Evolutionary conservation across 1,140 invertebrate species (phyloP), one percentile per base, ranked within the genome.

Genomic region (Pogonus chalceus): DNA sequence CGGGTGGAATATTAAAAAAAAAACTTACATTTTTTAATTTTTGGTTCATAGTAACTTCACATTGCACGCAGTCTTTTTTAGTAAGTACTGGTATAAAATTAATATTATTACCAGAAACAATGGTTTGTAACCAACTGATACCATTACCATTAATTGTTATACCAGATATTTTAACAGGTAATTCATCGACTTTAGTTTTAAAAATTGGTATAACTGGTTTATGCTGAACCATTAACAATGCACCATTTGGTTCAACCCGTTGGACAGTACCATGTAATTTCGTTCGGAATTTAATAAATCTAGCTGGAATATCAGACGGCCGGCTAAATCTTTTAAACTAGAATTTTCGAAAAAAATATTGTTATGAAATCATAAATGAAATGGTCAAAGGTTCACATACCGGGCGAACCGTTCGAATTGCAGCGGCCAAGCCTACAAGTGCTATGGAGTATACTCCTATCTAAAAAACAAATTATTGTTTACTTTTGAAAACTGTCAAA

Each of bases 101-200:
- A 24, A 78, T 57, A 46, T 64, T 54, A 39, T 72, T 68, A 23
- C 66, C 70, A 54, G 57, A 64, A 23, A 73, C 67, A 54, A 78
- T 61, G 9, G 66, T 62, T 60, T 77, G 73, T 47, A 78, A 59
- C 76, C 76, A 78, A 60, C 66, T 76, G 2, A 76, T 52, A 49
- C 76, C 76, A 58, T 75, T 65, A 54, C 65, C 62, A 37, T 62
- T 71, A 14, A 77, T 54, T 46, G 76, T 58, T 20, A 79, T 66
- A 26, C 72, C 74, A 49, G 73, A 69, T 51, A 78, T 67, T 66
- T 75, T 77, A n/a, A 77, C 62, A 2, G 76, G 76, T 58, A 79
- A 63, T 58, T 69, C 62, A 23, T 65, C 68, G n/a, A 56, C 24
- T 26, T 59, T 57, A 49, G 60, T 56, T 3, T 70, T 56, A 53